Conservation (phyloP, 2,113 vertebrate genomes). For the Daubentonia madagascariensis region DNA sequence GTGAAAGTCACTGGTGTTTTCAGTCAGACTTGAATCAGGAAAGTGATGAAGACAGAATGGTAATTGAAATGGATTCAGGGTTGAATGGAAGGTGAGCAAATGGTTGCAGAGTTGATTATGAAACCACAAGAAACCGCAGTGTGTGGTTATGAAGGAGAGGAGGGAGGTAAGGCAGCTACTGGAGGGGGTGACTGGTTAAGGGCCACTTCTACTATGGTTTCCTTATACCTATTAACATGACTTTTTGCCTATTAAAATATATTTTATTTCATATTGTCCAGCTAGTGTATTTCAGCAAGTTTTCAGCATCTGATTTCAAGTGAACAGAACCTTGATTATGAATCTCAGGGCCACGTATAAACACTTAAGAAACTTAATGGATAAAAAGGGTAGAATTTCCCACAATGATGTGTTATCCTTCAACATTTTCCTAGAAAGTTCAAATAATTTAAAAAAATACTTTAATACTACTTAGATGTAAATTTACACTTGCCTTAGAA, state of each 20-base stretch:
- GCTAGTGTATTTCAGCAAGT: neutral
- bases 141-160: neutral
- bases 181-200: neutral
- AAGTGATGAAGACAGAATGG: neutral
- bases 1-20: neutral
- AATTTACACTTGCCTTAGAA: neutral
- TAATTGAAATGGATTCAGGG: neutral
- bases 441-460: neutral
- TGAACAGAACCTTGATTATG: neutral
- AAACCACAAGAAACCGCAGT: too few species aligned
- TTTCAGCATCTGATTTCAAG: neutral
- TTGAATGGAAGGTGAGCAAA: neutral
- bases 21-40: neutral
- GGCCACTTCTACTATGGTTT: neutral
- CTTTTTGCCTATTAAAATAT: neutral
- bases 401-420: neutral
- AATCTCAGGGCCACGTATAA: neutral
- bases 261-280: neutral
- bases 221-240: neutral
- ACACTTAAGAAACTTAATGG: neutral
- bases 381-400: neutral
- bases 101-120: neutral
- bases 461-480: neutral
- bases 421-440: neutral
- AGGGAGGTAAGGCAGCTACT: rapidly evolving